Conservation (phyloP, 1,140 invertebrate species). For the Temnothorax longispinosus region DNA sequence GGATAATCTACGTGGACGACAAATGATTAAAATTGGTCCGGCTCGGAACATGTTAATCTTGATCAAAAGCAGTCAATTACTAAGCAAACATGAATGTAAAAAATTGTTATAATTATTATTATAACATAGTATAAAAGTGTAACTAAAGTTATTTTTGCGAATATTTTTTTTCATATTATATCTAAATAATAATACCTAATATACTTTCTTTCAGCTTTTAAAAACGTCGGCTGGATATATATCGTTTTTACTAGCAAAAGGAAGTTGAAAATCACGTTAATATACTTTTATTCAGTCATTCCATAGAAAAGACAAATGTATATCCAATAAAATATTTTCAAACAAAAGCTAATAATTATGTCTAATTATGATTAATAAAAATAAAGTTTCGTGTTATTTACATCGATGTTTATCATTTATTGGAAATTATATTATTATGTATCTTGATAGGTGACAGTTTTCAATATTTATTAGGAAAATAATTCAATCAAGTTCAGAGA, state of each 20-base stretch:
- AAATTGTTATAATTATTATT: neutral
- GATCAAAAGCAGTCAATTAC: too few relatives aligned
- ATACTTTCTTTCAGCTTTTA: slow-evolving; percentile 17
- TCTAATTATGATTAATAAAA: neutral
- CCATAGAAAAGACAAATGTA: neutral
- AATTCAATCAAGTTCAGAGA: neutral
- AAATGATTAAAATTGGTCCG: too few relatives aligned
- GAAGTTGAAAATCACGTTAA: neutral
- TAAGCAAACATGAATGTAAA: neutral
- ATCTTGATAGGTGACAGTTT: neutral
- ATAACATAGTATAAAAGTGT: neutral
- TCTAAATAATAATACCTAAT: neutral
- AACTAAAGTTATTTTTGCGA: neutral
- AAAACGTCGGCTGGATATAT: slow-evolving; percentile 18
- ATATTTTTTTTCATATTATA: neutral
- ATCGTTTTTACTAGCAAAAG: neutral
- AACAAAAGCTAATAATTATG: neutral
- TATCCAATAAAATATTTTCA: neutral
- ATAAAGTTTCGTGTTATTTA: neutral
- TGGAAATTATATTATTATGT: neutral
- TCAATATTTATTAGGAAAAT: neutral
- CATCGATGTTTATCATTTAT: neutral
- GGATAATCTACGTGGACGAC: too few relatives aligned
- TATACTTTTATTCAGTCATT: neutral
- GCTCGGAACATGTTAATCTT: too few relatives aligned